Base-by-base conservation (phyloP, 2,113 vertebrate genomes). In the Macrotis lagotis region DNA sequence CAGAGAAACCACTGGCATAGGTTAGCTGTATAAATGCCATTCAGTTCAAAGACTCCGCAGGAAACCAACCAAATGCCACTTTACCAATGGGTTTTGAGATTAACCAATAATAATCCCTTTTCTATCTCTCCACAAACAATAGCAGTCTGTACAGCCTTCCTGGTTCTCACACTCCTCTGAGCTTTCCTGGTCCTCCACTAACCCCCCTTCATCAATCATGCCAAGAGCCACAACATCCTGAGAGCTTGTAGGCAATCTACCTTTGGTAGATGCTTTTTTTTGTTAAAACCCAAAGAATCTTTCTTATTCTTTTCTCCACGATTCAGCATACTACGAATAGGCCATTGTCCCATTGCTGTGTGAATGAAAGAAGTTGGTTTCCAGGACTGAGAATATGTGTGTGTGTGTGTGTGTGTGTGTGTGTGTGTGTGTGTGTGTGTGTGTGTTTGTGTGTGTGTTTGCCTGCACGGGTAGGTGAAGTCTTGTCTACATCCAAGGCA, bases 31-130 rank as follows among this genome's bases (percentile, higher is more conserved):
- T 83, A 83, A 83, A 83, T 83, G 66, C 16, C 66, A 83, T 83
- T 83, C 66, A 83, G n/a, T 83, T 83, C 66, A 83, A 83, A 83
- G 66, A 83, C 66, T 83, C 66, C 66, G 19, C 37, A 83, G 66
- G 66, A 83, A 83, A 83, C 66, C 66, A 83, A 83, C 66, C 66
- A 83, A 83, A 83, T 83, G 66, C 66, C 66, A 83, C 19, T 83
- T 83, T 83, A 83, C 66, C 66, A 83, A 44, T 83, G 66, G n/a
- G 66, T 83, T 74, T 83, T 83, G 66, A 83, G 66, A 83, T 90
- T 90, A 90, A 90, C 89, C 89, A 90, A 90, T 90, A 90, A 90
- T 90, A 48, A 90, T 48, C 47, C 47, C 25, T 90, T 90, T 90
- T 50, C 89, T 50, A 48, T 90, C 47, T 28, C 47, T 90, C 26